phyloP scores from a whole-genome alignment of 2,113 vertebrate genomes.

The Uropsilus gracilis region DNA sequence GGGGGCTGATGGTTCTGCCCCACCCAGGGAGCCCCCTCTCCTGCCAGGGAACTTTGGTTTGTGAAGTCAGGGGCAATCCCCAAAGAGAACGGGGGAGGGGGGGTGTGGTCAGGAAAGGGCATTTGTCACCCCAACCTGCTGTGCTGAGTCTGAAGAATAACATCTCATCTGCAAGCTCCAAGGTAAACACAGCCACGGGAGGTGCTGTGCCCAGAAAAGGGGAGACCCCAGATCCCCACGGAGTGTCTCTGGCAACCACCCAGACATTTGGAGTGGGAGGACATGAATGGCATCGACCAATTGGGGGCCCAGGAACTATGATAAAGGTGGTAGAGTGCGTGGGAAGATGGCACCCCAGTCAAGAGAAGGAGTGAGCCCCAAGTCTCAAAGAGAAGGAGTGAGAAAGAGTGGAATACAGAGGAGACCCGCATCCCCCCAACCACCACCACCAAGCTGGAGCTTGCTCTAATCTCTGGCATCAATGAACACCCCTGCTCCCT shows the following conservation, averaged over 20 bases:
- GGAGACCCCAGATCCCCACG: background rate
- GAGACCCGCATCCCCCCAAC: background rate
- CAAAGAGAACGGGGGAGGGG: background rate
- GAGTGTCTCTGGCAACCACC: background rate
- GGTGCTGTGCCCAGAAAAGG: background rate
- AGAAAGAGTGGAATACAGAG: background rate
- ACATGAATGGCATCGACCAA: background rate
- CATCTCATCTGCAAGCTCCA: background rate
- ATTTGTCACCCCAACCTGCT: background rate
- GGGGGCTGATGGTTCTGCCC: background rate
- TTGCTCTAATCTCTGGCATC: conserved; percentile 61
- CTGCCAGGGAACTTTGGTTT: background rate
- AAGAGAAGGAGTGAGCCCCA: background rate
- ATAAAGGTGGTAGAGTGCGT: rapidly evolving
- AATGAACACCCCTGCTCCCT: conserved; percentile 8
- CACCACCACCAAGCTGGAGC: conserved; percentile 37
- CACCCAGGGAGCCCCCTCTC: background rate
- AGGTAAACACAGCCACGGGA: background rate
- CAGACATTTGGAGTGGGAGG: background rate
- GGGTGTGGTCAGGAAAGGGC: background rate
- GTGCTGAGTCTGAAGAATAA: background rate
- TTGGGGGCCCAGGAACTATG: background rate
- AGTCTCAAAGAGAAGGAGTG: background rate
- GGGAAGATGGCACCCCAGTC: rapidly evolving
- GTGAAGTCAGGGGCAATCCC: background rate